phyloP scores from a whole-genome alignment of 2,113 vertebrate species.

The Parotia lawesii region DNA sequence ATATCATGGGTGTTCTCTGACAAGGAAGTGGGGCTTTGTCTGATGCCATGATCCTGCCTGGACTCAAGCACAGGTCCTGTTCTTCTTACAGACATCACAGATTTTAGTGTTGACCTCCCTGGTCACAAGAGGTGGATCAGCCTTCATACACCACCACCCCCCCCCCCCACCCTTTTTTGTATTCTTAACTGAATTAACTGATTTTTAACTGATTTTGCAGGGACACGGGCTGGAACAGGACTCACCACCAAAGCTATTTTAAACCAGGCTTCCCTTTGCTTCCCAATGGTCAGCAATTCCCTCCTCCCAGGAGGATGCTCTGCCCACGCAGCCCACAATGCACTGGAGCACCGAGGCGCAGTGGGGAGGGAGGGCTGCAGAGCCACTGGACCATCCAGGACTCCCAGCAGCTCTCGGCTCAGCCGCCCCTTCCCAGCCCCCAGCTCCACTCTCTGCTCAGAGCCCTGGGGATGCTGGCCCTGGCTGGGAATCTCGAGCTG shows the following conservation, averaged over 20 bases:
- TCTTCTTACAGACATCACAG: background rate
- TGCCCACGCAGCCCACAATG: background rate
- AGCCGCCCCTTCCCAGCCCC: background rate
- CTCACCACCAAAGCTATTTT: background rate
- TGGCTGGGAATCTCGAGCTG: background rate
- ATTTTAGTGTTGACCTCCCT: background rate
- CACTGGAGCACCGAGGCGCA: background rate
- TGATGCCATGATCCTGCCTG: background rate
- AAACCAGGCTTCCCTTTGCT: background rate
- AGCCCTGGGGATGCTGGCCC: background rate
- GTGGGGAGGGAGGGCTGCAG: background rate
- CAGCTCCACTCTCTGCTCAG: background rate
- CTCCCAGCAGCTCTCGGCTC: background rate
- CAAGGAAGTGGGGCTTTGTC: background rate
- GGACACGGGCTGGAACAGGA: background rate
- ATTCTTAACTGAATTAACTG: background rate
- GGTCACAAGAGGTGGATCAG: background rate
- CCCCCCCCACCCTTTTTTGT: background rate
- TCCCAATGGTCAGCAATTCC: background rate
- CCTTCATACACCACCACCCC: background rate
- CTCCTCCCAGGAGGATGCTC: background rate
- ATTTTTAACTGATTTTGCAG: background rate
- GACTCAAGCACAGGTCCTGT: background rate
- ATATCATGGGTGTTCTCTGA: background rate
- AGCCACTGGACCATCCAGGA: accelerated